Base-by-base conservation (phyloP, 2,888 invertebrate species). In the Coleophora flavipennella region DNA sequence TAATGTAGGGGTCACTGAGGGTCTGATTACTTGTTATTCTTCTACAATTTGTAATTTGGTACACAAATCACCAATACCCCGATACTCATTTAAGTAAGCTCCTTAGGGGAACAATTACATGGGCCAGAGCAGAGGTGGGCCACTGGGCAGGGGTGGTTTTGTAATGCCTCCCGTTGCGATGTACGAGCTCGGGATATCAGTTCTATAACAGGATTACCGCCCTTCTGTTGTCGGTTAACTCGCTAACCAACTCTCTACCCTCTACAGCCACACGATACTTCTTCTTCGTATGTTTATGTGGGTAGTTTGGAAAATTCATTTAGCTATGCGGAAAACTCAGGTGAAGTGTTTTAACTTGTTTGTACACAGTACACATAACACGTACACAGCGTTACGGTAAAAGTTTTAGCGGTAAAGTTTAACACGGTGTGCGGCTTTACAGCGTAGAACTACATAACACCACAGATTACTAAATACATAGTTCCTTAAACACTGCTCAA, bases 201-300 rank as follows among this genome's bases (percentile, higher is more conserved):
- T 55, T 62, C 71, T 72, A 75, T 79, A 80, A 80, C 72, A 66
- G 69, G 73, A 79, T 80, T 79, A 78, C 62, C 59, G 60, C 65
- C 60, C 71, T 67, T 71, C 65, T 64, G 65, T 67, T 67, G 68
- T 60, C 63, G 60, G 58, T 66, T 75, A 77, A 78, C 77, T 76
- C 69, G 66, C 72, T 71, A 69, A 68, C 67, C 59, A 76, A 76
- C 75, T 70, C 58, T 20, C 20, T 20, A 20, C 3, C 20, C 20
- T 20, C 20, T 20, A 4, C n/a, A n/a, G n/a, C 64, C 58, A 67
- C 65, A 63, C 65, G 56, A 59, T 54, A 62, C 59, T 62, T 62
- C 58, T 20, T 20, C 20, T 3, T 55, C 53, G 43, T 55, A 57
- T 58, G 51, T 62, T 67, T 56, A 69, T 75, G 27, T 9, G 4